Evolutionary conservation across 2,797 vertebrate genomes (phyloP), one percentile per base, ranked within the genome.

Genomic region (Sphenodon punctatus): DNA sequence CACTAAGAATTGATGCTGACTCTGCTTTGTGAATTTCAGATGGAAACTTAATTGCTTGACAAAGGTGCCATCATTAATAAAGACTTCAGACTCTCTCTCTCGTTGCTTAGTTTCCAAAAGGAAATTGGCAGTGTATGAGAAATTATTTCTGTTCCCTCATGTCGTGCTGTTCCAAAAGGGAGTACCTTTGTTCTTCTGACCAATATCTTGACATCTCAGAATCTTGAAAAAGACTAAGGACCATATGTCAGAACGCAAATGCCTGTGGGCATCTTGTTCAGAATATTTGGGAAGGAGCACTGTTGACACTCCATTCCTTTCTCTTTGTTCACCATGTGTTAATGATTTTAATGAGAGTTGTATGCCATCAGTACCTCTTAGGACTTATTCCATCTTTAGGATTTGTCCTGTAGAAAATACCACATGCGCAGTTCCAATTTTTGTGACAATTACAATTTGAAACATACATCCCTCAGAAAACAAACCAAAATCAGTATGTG

Each of bases 271-370:
- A 53, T 79, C 8, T 1, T 9, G 78, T 78, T 80, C 53, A 81
- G 75, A 74, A 85, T 86, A 41, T 64, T 85, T 78, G 74, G 79
- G 76, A 87, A 90, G 67, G 85, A 90, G 75, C 64, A 71, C 84
- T 72, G 69, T 85, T 66, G 85, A 86, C 88, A 84, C 63, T 65
- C 15, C 23, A 64, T 85, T 90, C 86, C 43, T 7, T 66, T 76
- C 67, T 43, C 46, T 2, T 5, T 65, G 41, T 41, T 39, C 36
- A 12, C 38, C 49, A 22, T 23, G 17, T 41, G 15, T 22, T 51
- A 42, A 8, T 32, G 36, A 3, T 3, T 58, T 53, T n/a, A 25
- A 4, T 8, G 55, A 36, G 19, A 45, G 8, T 36, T 64, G 27
- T 17, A 46, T 55, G 60, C 11, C 4, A 67, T 30, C 10, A 27